Percentiles rank a stretch among this genome's conserved stretches.
These are phyloP conservation scores for Eulithis testata DNA, from an alignment of 2,888 invertebrate genomes.

Conservation along the genomic window DNA sequence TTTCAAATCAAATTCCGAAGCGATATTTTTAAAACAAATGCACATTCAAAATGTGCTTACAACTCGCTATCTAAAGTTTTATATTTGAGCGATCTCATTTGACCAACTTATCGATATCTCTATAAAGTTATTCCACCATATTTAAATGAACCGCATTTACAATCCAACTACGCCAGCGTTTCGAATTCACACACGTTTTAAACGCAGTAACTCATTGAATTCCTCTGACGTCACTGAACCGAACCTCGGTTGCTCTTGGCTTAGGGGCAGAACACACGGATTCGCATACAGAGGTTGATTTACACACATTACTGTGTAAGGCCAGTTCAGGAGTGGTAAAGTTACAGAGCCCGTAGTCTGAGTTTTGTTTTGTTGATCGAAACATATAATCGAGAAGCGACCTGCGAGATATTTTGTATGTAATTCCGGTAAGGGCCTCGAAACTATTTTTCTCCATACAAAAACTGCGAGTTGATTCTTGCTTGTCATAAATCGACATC, in stretches of 20 bases:
- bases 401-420: no score
- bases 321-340: no score
- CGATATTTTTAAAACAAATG: no score
- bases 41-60: no score
- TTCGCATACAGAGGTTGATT: not conserved
- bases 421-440: no score
- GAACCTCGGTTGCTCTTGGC: constrained; percentile 27
- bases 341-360: no score
- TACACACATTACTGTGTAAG: not conserved
- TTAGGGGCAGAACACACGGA: constrained; percentile 6
- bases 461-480: no score
- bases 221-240: constrained; percentile 25
- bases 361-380: no score
- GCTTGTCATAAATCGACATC: no score
- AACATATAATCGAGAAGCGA: no score
- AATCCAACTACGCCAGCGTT: constrained; percentile 19
- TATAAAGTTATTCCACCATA: constrained; percentile 3
- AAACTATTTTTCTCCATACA: no score
- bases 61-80: not conserved
- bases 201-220: constrained; percentile 33
- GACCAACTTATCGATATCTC: not conserved
- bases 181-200: constrained; percentile 29
- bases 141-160: constrained; percentile 27
- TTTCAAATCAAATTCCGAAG: no score
- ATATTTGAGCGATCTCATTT: not conserved